Conservation (phyloP, 2,888 invertebrate species). For the Leucophenga montana region DNA sequence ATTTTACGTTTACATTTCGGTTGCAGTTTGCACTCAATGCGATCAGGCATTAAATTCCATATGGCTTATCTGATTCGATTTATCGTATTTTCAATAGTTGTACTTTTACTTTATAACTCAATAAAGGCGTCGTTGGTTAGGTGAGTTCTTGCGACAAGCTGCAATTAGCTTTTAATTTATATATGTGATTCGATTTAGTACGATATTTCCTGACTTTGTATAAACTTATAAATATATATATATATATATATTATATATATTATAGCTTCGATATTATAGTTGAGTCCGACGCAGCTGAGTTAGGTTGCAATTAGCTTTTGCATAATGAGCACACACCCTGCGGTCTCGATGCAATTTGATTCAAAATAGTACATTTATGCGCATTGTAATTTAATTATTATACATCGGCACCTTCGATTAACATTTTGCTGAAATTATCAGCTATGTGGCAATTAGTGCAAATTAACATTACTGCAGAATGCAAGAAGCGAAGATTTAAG, state of each 20-base stretch:
- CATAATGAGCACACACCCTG: constrained; percentile 66
- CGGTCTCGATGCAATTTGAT: constrained; percentile 35
- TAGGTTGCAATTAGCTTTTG: constrained; percentile 52
- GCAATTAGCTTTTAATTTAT: constrained; percentile 20
- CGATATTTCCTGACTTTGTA: neutral
- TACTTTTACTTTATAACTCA: constrained; percentile 7
- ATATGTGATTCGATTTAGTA: neutral
- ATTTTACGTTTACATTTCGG: neutral
- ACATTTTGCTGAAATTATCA: constrained; percentile 5
- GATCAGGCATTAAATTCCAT: neutral
- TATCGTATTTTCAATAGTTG: neutral
- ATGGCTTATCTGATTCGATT: neutral
- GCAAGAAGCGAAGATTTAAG: no score
- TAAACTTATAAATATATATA: neutral
- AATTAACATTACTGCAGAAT: neutral
- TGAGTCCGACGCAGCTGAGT: constrained; percentile 30
- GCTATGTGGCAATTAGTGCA: constrained; percentile 6
- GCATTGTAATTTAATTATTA: neutral
- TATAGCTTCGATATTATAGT: no score
- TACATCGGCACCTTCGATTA: constrained; percentile 1
- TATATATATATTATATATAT: no score
- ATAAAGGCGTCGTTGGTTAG: neutral
- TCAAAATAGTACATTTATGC: neutral
- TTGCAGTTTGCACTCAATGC: neutral
- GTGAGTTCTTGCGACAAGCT: constrained; percentile 12